Evolutionary conservation across 2,113 vertebrate species (phyloP).

Genomic region (Callorhinus ursinus): DNA sequence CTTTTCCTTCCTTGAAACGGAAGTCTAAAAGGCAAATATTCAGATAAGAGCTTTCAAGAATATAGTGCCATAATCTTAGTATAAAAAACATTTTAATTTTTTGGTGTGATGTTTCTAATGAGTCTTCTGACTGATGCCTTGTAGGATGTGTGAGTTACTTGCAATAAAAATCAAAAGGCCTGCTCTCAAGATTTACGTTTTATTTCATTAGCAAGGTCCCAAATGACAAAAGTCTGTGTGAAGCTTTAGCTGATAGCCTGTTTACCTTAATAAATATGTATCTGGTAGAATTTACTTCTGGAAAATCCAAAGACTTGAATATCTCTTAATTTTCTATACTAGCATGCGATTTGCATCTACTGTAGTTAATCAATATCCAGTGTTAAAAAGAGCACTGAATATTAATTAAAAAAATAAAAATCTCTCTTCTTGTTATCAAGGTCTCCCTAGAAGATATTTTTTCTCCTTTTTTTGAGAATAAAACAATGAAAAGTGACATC

Average conservation of each 20-base stretch:
- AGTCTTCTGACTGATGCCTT: conserved; percentile 59
- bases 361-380: conserved; percentile 56
- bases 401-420: conserved; percentile 63
- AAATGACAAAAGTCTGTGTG: conserved; percentile 48
- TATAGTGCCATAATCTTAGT: not conserved
- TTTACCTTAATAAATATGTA: conserved; percentile 62
- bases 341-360: not conserved
- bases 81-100: conserved; percentile 57
- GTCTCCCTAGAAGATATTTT: conserved; percentile 1
- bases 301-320: conserved; percentile 52
- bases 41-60: conserved; percentile 48
- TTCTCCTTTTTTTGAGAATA: conserved; percentile 71
- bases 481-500: conserved; percentile 55
- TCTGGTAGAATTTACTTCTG: conserved; percentile 38
- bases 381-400: conserved; percentile 30
- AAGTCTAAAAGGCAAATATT: conserved; percentile 51
- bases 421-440: conserved; percentile 37
- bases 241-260: not conserved
- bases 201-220: not conserved
- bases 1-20: conserved; percentile 63
- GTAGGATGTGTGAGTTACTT: conserved; percentile 56
- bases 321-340: conserved; percentile 39
- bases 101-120: conserved; percentile 8
- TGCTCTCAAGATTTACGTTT: conserved; percentile 52
- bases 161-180: conserved; percentile 61